Evolutionary conservation across 1,140 invertebrate genomes (phyloP).

Genomic region (Berghia stephanieae): DNA sequence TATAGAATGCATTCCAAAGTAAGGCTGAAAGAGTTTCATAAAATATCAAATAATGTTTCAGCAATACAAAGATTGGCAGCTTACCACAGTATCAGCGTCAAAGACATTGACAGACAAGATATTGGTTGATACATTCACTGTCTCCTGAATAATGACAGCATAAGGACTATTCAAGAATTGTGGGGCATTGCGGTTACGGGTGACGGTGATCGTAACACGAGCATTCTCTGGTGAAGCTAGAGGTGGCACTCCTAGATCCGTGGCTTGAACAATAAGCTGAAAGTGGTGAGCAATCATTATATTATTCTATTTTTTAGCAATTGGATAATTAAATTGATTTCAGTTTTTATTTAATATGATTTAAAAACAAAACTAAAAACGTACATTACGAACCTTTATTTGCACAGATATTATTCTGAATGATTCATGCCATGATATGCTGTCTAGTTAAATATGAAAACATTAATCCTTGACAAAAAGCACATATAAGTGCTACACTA

Average conservation of each 20-base stretch:
- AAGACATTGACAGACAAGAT: slow-evolving; percentile 30
- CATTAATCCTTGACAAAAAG: too few relatives aligned
- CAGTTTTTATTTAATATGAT: too few relatives aligned
- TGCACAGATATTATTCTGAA: too few relatives aligned
- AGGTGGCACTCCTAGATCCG: slow-evolving; percentile 33
- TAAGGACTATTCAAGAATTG: slow-evolving; percentile 73
- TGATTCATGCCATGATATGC: too few relatives aligned
- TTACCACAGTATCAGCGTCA: slow-evolving; percentile 44
- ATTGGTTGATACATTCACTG: slow-evolving; percentile 34
- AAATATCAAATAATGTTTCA: background rate
- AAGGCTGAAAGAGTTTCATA: too few relatives aligned
- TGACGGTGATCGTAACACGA: slow-evolving; percentile 79
- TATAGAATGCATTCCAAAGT: too few relatives aligned
- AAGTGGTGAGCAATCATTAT: background rate
- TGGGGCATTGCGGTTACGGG: slow-evolving; percentile 76
- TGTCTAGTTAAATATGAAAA: too few relatives aligned
- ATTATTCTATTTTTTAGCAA: too few relatives aligned
- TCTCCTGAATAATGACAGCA: slow-evolving; percentile 43
- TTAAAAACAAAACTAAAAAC: too few relatives aligned
- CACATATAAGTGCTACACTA: background rate
- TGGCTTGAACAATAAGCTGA: slow-evolving; percentile 36
- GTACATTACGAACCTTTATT: too few relatives aligned
- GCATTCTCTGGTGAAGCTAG: slow-evolving; percentile 20
- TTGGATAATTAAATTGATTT: too few relatives aligned
- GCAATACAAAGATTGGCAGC: slow-evolving; percentile 29